phyloP scores from a whole-genome alignment of 2,888 invertebrate species.

The Zele albiditarsus region DNA sequence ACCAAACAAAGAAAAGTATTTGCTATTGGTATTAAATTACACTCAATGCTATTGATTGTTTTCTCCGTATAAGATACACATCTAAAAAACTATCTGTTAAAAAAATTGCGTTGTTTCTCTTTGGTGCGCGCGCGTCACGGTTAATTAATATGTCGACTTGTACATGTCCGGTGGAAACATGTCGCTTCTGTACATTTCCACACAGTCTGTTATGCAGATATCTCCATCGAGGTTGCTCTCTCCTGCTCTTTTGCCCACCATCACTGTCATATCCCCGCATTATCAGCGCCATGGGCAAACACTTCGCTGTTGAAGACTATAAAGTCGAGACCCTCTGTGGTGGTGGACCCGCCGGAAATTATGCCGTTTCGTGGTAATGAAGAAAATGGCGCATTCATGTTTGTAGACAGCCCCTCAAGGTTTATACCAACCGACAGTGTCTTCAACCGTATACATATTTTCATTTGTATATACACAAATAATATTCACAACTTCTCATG shows the following conservation, averaged over 20 bases:
- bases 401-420: constrained; percentile 10
- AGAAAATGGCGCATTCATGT: constrained; percentile 42
- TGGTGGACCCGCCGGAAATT: constrained; percentile 49
- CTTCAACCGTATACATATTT: too few species aligned
- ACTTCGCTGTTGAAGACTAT: constrained; percentile 8
- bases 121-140: constrained; percentile 23
- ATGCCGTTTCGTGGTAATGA: constrained; percentile 49
- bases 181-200: background rate
- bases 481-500: too few species aligned
- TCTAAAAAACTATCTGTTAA: too few species aligned
- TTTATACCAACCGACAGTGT: background rate
- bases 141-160: constrained; percentile 29
- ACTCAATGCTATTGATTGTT: too few species aligned
- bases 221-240: background rate
- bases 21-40: too few species aligned
- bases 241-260: background rate
- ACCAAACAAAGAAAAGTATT: too few species aligned
- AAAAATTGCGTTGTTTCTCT: too few species aligned
- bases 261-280: background rate
- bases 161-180: background rate
- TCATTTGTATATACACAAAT: too few species aligned
- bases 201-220: background rate
- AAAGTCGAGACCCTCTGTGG: background rate
- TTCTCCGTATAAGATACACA: too few species aligned
- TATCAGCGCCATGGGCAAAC: background rate